Evolutionary conservation across 2,113 vertebrate genomes (phyloP).

Genomic region (Dipodomys merriami): DNA sequence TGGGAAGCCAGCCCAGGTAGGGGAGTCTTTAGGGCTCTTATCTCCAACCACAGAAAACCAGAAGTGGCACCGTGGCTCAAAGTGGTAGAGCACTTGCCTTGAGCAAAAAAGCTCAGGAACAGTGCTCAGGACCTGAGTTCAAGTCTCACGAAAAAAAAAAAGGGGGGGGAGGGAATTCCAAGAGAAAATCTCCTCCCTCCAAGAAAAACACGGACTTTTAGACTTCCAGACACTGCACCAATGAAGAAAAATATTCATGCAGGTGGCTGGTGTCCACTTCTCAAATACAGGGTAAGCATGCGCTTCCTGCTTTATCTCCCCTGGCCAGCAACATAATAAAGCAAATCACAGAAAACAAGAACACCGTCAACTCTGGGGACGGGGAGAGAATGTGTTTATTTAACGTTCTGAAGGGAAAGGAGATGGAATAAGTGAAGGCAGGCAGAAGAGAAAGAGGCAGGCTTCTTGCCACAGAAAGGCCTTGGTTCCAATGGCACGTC

Average conservation of each 20-base stretch:
- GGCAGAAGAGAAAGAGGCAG: neutral
- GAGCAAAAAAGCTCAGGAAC: no score
- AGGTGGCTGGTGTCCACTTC: neutral
- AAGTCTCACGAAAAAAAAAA: no score
- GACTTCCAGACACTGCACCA: neutral
- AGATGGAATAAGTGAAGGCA: neutral
- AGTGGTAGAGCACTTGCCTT: no score
- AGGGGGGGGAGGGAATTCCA: no score
- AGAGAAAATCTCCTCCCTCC: no score
- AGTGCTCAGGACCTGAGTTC: no score
- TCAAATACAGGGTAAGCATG: neutral
- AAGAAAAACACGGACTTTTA: no score
- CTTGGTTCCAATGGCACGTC: fast-evolving
- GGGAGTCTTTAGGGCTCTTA: no score
- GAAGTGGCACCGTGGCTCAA: no score
- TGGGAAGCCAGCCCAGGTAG: no score
- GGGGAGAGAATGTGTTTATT: conserved; percentile 43
- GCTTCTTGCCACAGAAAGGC: neutral
- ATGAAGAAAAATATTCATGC: neutral
- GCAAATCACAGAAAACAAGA: neutral
- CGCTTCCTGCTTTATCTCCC: neutral
- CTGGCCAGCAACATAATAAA: neutral
- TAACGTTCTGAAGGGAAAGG: neutral
- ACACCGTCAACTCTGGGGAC: neutral
- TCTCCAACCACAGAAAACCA: no score